Evolutionary conservation across 2,888 invertebrate species (phyloP).

Genomic region (Agrochola macilenta): DNA sequence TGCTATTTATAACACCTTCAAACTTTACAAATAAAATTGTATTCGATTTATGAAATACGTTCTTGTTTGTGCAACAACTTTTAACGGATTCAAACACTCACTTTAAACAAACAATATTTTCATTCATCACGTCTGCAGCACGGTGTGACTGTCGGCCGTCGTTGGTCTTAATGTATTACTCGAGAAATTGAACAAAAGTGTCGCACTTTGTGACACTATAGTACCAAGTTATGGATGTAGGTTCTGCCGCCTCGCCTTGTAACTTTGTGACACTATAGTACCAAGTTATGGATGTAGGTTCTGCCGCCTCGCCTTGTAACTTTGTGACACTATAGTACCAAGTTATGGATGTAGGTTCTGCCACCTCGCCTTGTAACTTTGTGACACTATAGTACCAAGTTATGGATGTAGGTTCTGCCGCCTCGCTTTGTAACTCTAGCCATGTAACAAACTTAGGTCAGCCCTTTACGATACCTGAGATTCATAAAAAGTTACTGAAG

Average conservation of each 20-base stretch:
- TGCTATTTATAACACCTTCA: neutral
- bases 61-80: slow-evolving; percentile 17
- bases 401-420: neutral
- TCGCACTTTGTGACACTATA: slow-evolving; percentile 38
- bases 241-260: neutral
- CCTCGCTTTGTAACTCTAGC: neutral
- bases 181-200: slow-evolving; percentile 55
- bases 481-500: neutral
- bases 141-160: slow-evolving; percentile 42
- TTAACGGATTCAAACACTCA: neutral
- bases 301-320: neutral
- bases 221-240: slow-evolving; percentile 1
- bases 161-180: slow-evolving; percentile 54
- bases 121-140: neutral
- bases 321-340: slow-evolving; percentile 18
- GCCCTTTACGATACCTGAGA: neutral
- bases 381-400: slow-evolving; percentile 16
- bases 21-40: slow-evolving; percentile 1
- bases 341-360: slow-evolving; percentile 5
- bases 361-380: neutral
- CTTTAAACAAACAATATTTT: neutral
- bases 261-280: slow-evolving; percentile 20
- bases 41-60: neutral
- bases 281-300: slow-evolving; percentile 3
- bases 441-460: slow-evolving; percentile 1